A percentile compares a stretch with the other conserved stretches of the same genome.
Evolutionary conservation across 2,113 vertebrate species (phyloP).

Genomic region (Platycercus adscitus): DNA sequence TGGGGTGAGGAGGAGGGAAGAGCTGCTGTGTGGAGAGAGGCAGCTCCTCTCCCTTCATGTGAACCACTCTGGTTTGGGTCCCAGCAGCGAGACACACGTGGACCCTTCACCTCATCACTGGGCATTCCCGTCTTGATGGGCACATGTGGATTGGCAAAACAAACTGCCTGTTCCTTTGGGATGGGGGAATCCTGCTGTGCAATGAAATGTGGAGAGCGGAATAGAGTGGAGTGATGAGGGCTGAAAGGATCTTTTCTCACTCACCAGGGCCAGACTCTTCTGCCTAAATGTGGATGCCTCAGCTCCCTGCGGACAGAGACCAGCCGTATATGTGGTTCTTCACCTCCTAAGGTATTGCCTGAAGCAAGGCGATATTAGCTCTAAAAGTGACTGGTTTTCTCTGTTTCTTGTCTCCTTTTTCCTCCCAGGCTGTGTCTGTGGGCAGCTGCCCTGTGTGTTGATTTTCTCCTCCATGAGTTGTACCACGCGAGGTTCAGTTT

Average conservation of each 20-base stretch:
- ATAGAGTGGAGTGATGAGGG: neutral
- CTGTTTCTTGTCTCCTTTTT: neutral
- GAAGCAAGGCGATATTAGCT: neutral
- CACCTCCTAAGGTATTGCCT: neutral
- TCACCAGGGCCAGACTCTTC: neutral
- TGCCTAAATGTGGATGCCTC: neutral
- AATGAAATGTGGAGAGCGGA: neutral
- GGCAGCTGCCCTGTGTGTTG: neutral
- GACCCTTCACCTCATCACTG: neutral
- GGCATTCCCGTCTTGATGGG: neutral
- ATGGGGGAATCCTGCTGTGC: neutral
- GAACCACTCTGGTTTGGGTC: neutral
- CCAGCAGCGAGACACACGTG: rapidly evolving
- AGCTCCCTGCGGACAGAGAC: neutral
- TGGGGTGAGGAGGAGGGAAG: neutral
- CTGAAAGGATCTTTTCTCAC: neutral
- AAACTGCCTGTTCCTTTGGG: neutral
- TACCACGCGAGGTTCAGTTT: rapidly evolving
- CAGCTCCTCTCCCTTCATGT: neutral
- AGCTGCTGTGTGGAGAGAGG: neutral
- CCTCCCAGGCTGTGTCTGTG: neutral
- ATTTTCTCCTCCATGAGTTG: neutral
- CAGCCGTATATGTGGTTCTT: neutral
- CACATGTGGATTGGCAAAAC: neutral
- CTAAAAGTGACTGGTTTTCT: neutral